A percentile compares a stretch with the other conserved stretches of the same genome.
These are phyloP conservation scores for Gymnarchus niloticus DNA, from an alignment of 2,113 vertebrate species.

Conservation along the genomic window DNA sequence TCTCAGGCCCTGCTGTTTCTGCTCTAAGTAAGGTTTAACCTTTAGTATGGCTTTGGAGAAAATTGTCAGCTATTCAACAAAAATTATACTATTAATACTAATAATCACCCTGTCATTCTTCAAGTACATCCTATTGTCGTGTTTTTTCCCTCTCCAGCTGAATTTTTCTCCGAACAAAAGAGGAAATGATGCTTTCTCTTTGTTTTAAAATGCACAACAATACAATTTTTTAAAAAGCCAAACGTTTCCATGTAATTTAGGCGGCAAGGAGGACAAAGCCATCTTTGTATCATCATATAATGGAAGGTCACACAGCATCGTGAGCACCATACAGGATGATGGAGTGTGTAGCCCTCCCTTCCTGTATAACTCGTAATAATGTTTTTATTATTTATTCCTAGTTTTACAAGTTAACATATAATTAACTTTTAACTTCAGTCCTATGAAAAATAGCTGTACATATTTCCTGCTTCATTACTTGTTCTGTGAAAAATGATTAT, in stretches of 20 bases:
- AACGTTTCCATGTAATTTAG: not conserved
- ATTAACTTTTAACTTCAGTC: constrained; percentile 8
- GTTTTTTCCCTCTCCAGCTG: not conserved
- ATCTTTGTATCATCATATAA: not conserved
- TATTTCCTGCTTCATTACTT: not conserved
- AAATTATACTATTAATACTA: constrained; percentile 6
- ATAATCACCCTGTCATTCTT: not conserved
- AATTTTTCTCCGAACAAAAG: not conserved
- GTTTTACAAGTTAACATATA: constrained; percentile 15
- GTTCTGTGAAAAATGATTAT: not conserved
- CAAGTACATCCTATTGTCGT: not conserved
- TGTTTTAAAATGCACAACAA: not conserved
- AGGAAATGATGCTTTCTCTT: not conserved
- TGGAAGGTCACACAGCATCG: not conserved
- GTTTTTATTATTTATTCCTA: constrained; percentile 17
- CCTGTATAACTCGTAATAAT: not conserved
- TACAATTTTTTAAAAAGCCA: not conserved
- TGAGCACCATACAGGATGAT: not conserved
- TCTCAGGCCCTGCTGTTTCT: not conserved
- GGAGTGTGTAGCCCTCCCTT: not conserved
- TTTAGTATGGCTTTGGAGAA: not conserved
- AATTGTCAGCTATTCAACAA: no score
- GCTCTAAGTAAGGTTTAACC: not conserved
- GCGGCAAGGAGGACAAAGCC: not conserved
- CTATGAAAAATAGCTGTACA: not conserved